These are phyloP conservation scores for Noctua fimbriata DNA, from an alignment of 2,888 invertebrate species.

Conservation along the genomic window DNA sequence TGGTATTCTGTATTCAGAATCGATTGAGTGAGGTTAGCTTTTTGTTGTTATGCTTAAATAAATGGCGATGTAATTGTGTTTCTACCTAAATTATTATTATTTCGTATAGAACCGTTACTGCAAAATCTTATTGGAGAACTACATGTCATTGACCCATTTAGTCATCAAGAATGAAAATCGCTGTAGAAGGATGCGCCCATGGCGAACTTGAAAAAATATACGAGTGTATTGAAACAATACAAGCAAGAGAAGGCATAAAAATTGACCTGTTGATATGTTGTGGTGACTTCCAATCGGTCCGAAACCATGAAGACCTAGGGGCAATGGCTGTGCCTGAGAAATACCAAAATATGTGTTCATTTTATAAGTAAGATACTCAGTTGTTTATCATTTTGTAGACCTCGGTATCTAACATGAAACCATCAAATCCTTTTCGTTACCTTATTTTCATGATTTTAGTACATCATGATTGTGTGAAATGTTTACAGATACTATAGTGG, in stretches of 20 bases:
- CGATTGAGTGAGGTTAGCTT: conserved; percentile 26
- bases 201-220: conserved; percentile 99
- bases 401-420: background rate
- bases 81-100: background rate
- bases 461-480: background rate
- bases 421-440: background rate
- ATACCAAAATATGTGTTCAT: conserved; percentile 94
- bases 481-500: conserved; percentile 97
- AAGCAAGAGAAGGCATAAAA: conserved; percentile 93
- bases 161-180: conserved; percentile 94
- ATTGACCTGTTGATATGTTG: conserved; percentile 98
- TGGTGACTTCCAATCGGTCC: conserved; percentile 99
- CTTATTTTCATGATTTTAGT: background rate
- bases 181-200: conserved; percentile 99
- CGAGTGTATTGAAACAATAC: conserved; percentile 94
- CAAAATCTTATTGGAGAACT: conserved; percentile 4
- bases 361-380: conserved; percentile 71
- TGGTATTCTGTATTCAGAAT: conserved; percentile 5
- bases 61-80: background rate
- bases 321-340: conserved; percentile 99
- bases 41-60: conserved; percentile 13
- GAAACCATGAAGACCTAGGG: conserved; percentile 96
- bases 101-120: background rate
- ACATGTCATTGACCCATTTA: background rate
- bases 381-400: no score